Base-by-base conservation (phyloP, 2,113 vertebrate species). In the Tenrec ecaudatus region DNA sequence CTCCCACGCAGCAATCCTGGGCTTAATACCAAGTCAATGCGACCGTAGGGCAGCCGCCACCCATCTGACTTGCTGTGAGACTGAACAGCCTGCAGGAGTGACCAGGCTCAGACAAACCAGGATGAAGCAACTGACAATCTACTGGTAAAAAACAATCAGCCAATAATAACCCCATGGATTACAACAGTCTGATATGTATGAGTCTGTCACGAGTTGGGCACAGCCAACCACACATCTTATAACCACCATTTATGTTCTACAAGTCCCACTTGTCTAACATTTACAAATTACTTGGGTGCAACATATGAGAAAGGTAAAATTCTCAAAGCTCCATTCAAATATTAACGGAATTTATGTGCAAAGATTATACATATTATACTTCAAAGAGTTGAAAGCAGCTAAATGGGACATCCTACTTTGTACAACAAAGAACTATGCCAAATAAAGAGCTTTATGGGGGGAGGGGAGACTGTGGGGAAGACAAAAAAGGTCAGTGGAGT, bases 211-310 rank as follows among this genome's bases (percentile, higher is more conserved):
- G 71, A 73, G 71, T 38, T 71, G 20, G 19, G 15, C 17, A 33
- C 2, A 36, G 33, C 33, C 6, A 36, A 73, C 33, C 8, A 33
- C 8, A 71, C 27, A 73, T 9, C 14, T 92, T 90, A 85, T 68
- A 68, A 80, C 76, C 16, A 79, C 31, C 8, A 19, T 86, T 6
- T 11, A 80, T 60, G 58, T 89, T 16, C 25, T 17, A 73, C 20
- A 94, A 73, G 20, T 78, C 22, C 31, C 19, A 31, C n/a, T n/a
- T 92, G 43, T 83, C 4, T 71, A 81, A 86, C 80, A 85, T 20
- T 80, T 84, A 29, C 19, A 90, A 78, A 76, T 40, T 64, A 89
- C 7, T 77, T 66, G 76, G 93, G 88, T 88, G 33, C 27, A 69
- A 88, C 1, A 69, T 12, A 14, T 69, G 3, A 69, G 19, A 76